Base-by-base conservation (phyloP, 2,797 vertebrate genomes). In the Enteromius argenteus region DNA sequence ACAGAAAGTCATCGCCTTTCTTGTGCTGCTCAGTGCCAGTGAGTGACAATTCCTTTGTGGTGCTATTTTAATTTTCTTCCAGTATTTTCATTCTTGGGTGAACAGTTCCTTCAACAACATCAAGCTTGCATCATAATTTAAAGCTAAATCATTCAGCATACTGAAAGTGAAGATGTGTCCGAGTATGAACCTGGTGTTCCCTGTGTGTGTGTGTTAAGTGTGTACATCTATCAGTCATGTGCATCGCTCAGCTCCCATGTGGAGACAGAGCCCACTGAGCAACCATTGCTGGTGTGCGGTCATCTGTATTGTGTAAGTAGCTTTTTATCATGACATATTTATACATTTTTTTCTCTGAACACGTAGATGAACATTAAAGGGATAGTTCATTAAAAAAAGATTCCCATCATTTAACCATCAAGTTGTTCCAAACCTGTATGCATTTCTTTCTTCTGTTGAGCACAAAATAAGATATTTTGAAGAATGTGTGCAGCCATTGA, bases 171-270 rank as follows among this genome's bases (percentile, higher is more conserved):
- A 30, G 62, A 71, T 60, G 13, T 11, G 5, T 79, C 3, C 10
- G 5, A 74, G 44, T 66, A 17, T 42, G 30, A 77, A 23, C 35
- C 7, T 27, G n/a, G n/a, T 60, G 35, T 77, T 51, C 19, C 8
- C 0, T 73, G 27, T 68, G 46, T 58, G 23, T 64, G 13, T 78
- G 23, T 79, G 75, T 78, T 51, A 62, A 86, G 89, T 88, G 81
- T 90, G 85, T 68, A 79, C 67, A 4, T 88, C 89, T 15, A 49
- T 90, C 78, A 88, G 88, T 83, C 88, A 91, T 53, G 87, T 89
- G 3, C 88, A 89, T 81, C 53, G 79, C 19, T 91, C 88, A 3
- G 85, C 85, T 11, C 84, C 84, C 53, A 14, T 89, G 75, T 88
- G 87, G 86, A 88, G 81, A 79, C 81, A 85, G 67, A 90, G 86